Conservation (phyloP, 2,797 vertebrate genomes). For the Rhynchonycteris naso region DNA sequence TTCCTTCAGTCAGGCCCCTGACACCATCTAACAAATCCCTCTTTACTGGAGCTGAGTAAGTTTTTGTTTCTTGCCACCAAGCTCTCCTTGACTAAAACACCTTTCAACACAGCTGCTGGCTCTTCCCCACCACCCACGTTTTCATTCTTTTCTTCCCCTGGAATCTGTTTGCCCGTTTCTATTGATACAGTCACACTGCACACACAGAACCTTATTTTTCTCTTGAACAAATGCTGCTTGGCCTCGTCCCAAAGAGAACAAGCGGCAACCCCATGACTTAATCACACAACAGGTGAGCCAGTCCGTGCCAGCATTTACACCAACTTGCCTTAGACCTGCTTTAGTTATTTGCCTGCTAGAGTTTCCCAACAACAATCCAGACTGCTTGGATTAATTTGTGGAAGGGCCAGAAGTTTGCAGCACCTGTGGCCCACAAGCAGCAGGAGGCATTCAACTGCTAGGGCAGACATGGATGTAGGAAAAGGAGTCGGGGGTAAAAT, state of each 20-base stretch:
- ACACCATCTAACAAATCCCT: not conserved
- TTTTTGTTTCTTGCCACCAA: conserved; percentile 51
- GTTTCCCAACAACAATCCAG: not conserved
- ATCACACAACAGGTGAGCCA: conserved; percentile 75
- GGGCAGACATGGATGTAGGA: fast-evolving
- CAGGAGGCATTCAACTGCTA: not conserved
- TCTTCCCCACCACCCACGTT: not conserved
- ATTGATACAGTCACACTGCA: conserved; percentile 33
- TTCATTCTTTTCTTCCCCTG: not conserved
- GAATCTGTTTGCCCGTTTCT: conserved; percentile 52
- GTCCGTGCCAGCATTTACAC: conserved; percentile 31
- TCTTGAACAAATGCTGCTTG: conserved; percentile 74
- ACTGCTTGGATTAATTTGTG: not conserved
- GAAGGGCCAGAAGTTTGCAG: not conserved
- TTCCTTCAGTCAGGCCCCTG: not conserved
- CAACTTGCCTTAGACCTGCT: conserved; percentile 38
- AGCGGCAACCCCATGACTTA: conserved; percentile 69
- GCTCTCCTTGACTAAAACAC: conserved; percentile 22
- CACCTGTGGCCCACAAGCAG: not conserved
- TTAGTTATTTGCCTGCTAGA: not conserved
- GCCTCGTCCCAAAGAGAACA: conserved; percentile 65
- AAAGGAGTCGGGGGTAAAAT: not conserved
- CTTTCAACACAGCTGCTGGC: conserved; percentile 61
- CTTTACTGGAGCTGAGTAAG: not conserved
- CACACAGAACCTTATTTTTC: conserved; percentile 63